Base-by-base conservation (phyloP, 2,888 invertebrate species). In the Patella pellucida region DNA sequence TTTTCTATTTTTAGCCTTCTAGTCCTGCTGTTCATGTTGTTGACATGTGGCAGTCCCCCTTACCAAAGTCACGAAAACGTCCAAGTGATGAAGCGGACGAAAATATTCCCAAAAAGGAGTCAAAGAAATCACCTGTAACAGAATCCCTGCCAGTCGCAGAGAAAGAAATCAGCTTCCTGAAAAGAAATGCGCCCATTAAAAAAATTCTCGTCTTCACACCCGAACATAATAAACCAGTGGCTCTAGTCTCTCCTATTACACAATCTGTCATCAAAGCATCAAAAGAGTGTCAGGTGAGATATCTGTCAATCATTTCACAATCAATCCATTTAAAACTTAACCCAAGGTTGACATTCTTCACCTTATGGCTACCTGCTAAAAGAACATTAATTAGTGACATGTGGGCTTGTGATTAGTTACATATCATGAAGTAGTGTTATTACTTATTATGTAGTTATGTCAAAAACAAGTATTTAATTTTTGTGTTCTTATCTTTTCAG, bases 11-110 rank as follows among this genome's bases (percentile, higher is more conserved):
- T 41, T 79, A 85, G 85, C 73, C 78, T 7, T 72, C 77, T 27
- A 86, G 84, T 79, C 84, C 86, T 68, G 82, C 84, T 19, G 85
- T 85, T 23, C 85, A 86, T 73, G 79, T 86, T 11, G 83, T 85
- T 19, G 85, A 86, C 76, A 76, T 85, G 51, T 78, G 82, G 80
- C 56, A 83, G 81, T 15, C 79, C 78, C 80, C 70, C 75, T 78
- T 62, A 79, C 78, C n/a, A 74, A 78, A 68, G 73, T 76, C 27
- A 74, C 67, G 67, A 74, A 77, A 84, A 75, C 76, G 84, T 72
- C 72, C 78, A 67, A 82, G 82, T 54, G 81, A 78, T 52, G 82
- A 82, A 68, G 75, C 74, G 3, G 73, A 77, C 70, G 16, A 74
- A 19, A 74, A 84, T 52, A 54, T 68, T 67, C 79, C 23, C 78